Percentiles rank a stretch among this genome's conserved stretches.
Evolutionary conservation across 2,113 vertebrate genomes (phyloP).

Genomic region (Neogobius melanostomus): DNA sequence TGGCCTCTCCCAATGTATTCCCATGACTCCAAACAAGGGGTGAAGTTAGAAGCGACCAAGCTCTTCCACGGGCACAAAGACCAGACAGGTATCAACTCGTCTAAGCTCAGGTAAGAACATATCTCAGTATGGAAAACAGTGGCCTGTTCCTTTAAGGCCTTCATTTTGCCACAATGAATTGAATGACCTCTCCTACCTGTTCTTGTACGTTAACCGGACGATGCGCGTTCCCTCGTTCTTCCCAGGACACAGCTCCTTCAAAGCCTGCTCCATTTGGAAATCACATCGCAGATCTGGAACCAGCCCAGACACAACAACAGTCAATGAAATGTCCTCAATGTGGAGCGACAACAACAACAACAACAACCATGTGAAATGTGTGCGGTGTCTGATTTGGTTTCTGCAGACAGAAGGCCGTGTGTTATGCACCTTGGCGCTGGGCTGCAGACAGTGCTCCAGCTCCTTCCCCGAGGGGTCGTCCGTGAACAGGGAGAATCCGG

Average conservation of each 20-base stretch:
- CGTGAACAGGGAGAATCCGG: constrained; percentile 84
- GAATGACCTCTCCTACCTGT: constrained; percentile 71
- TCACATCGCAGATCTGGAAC: constrained; percentile 88
- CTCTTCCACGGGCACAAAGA: too few relatives aligned
- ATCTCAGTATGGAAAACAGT: too few relatives aligned
- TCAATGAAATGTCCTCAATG: background rate
- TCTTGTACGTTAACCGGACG: constrained; percentile 88
- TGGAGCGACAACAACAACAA: too few relatives aligned
- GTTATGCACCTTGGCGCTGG: constrained; percentile 78
- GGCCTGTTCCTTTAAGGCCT: too few relatives aligned
- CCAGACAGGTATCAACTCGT: too few relatives aligned
- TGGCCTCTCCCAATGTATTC: too few relatives aligned
- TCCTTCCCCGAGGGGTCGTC: constrained; percentile 87
- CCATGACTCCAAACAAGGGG: too few relatives aligned
- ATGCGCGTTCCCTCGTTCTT: constrained; percentile 88
- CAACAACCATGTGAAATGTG: background rate
- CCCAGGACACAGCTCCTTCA: constrained; percentile 87
- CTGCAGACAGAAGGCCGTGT: background rate
- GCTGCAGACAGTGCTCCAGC: constrained; percentile 85
- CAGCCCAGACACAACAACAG: background rate
- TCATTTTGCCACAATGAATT: too few relatives aligned
- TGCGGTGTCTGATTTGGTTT: background rate
- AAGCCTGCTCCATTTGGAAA: constrained; percentile 90
- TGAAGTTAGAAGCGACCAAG: too few relatives aligned
- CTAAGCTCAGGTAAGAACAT: too few relatives aligned